Percentiles rank a stretch among this genome's conserved stretches.
These are phyloP conservation scores for Anolis sagrei DNA, from an alignment of 2,113 vertebrate genomes.

Conservation along the genomic window DNA sequence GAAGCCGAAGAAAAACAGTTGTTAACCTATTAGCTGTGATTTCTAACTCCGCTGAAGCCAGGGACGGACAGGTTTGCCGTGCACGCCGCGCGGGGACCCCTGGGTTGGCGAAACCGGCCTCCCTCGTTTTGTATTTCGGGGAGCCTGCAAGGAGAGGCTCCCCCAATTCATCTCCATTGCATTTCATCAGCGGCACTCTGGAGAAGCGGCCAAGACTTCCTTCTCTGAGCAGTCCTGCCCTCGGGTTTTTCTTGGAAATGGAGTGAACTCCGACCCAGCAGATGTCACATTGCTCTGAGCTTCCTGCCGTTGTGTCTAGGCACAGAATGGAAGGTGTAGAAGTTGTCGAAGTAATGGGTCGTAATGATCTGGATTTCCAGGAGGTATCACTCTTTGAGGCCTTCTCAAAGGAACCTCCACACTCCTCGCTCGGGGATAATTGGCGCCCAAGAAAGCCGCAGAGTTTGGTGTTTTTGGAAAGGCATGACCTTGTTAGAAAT, in stretches of 20 bases:
- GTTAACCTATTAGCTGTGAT: conserved; percentile 88
- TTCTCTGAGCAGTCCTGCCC: conserved; percentile 9
- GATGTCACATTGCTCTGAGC: background rate
- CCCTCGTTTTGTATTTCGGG: conserved; percentile 48
- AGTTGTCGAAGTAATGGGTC: background rate
- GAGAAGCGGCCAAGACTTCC: conserved; percentile 33
- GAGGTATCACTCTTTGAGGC: too few relatives aligned
- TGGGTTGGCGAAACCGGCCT: conserved; percentile 60
- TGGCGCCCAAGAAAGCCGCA: background rate
- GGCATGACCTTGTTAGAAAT: too few relatives aligned
- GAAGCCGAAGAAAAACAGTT: conserved; percentile 88
- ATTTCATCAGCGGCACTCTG: conserved; percentile 53
- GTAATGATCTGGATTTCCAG: background rate
- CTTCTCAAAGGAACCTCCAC: too few relatives aligned
- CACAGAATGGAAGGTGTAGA: background rate
- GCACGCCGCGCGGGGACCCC: conserved; percentile 69
- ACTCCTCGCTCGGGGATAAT: too few relatives aligned
- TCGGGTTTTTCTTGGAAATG: conserved; percentile 36
- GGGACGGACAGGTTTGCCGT: conserved; percentile 75
- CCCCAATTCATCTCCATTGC: conserved; percentile 11
- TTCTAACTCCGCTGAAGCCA: conserved; percentile 80
- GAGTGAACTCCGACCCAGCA: conserved; percentile 17
- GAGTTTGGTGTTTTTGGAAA: too few relatives aligned
- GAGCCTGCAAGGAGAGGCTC: conserved; percentile 23
- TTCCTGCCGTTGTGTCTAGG: too few relatives aligned